Base-by-base conservation (phyloP, 2,888 invertebrate genomes). In the Athrips mouffetella region DNA sequence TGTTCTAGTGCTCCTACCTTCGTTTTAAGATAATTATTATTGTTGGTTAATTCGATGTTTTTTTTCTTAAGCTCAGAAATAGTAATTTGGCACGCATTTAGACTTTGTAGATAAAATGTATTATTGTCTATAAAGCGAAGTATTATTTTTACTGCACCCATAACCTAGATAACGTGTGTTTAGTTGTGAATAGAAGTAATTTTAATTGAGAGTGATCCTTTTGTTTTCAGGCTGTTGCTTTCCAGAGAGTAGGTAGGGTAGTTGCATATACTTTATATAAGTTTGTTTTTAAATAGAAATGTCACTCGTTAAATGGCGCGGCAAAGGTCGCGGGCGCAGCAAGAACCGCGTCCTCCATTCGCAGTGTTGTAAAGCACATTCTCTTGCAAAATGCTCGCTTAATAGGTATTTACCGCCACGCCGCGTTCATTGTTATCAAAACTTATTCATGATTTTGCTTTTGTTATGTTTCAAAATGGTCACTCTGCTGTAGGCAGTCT, bases 61-160 rank as follows among this genome's bases (percentile, higher is more conserved):
- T n/a, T n/a, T n/a, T n/a, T n/a, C n/a, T n/a, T n/a, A n/a, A n/a
- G n/a, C n/a, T n/a, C n/a, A n/a, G n/a, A n/a, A n/a, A n/a, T n/a
- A n/a, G n/a, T n/a, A n/a, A n/a, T n/a, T n/a, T n/a, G n/a, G n/a
- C n/a, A n/a, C n/a, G n/a, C n/a, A n/a, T n/a, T n/a, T n/a, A n/a
- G n/a, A n/a, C n/a, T n/a, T n/a, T n/a, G n/a, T n/a, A n/a, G n/a
- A 76, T 76, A 73, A 77, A 77, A 78, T 66, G 70, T 73, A 76
- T 76, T 73, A 76, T 76, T 75, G 70, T 62, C 63, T 65, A 70
- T 58, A 37, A 54, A 10, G 47, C n/a, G 47, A 23, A 48, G 55
- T 59, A 27, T 47, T 64, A 65, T 67, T 59, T 54, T 57, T 58
- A 23, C 11, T 29, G 1, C 41, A 40, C 45, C 48, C 39, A 8